Conservation (phyloP, 2,113 vertebrate species). For the Indicator maculatus region DNA sequence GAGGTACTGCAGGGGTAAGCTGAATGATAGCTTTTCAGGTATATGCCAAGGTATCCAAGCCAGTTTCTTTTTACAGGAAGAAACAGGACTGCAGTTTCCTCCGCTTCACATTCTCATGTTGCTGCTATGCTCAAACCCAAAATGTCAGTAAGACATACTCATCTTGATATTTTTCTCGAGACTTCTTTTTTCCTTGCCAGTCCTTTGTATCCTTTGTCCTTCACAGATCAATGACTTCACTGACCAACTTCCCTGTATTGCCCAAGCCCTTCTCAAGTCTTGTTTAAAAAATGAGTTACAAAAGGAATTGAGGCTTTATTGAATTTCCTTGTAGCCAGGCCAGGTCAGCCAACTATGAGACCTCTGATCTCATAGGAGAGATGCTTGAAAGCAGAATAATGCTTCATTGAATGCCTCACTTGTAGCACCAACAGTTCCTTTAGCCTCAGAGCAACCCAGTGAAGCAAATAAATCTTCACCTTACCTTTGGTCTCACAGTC, state of each 20-base stretch:
- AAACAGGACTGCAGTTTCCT: not conserved
- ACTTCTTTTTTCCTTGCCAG: not conserved
- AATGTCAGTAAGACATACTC: not conserved
- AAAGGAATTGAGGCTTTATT: not conserved
- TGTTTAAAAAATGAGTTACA: not conserved
- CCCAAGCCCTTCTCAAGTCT: not conserved
- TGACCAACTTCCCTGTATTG: not conserved
- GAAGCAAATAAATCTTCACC: not conserved
- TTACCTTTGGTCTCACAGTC: constrained; percentile 96
- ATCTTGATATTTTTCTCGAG: not conserved
- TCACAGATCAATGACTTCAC: not conserved
- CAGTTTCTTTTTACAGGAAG: not conserved
- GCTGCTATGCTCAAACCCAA: not conserved
- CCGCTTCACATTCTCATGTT: not conserved
- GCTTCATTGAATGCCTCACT: not conserved
- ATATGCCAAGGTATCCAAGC: not conserved
- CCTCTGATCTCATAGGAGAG: not conserved
- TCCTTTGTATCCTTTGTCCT: not conserved
- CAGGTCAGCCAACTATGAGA: not conserved
- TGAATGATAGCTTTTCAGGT: not conserved
- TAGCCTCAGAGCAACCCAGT: fast-evolving
- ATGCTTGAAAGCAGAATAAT: not conserved
- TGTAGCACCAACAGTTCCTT: not conserved
- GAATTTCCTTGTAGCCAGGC: not conserved
- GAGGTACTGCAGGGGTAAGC: not conserved